phyloP scores from a whole-genome alignment of 2,113 vertebrate genomes.

The Nettapus auritus region DNA sequence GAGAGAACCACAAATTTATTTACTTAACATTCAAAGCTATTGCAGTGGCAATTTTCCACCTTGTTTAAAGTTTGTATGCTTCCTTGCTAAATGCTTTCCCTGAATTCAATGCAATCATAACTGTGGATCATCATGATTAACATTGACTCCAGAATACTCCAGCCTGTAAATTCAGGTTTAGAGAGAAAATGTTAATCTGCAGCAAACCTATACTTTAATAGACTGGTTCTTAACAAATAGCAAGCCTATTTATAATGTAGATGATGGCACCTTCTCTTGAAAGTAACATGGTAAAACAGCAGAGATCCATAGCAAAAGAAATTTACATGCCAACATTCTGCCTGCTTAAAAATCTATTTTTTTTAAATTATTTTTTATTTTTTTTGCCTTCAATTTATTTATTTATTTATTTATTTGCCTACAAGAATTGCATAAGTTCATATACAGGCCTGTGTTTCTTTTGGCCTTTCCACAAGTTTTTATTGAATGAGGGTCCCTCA shows the following conservation, averaged over 20 bases:
- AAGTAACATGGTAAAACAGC: neutral
- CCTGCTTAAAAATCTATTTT: neutral
- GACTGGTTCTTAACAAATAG: neutral
- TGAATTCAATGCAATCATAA: neutral
- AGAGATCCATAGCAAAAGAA: neutral
- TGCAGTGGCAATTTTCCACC: neutral
- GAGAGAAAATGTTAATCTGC: neutral
- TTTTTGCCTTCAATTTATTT: neutral
- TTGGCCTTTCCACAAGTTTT: neutral
- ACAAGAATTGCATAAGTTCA: neutral
- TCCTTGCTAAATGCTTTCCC: neutral
- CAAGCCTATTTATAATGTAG: neutral
- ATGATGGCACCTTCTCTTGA: neutral
- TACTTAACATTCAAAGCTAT: neutral
- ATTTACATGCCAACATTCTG: neutral
- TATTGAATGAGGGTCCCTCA: neutral
- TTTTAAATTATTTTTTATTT: neutral
- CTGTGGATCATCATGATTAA: neutral
- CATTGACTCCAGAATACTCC: neutral
- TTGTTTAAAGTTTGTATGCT: neutral
- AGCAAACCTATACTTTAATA: neutral
- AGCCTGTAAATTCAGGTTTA: neutral
- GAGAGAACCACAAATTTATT: neutral
- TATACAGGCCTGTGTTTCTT: neutral
- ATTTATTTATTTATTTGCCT: neutral